Evolutionary conservation across 2,888 invertebrate species (phyloP).

Genomic region (Bibio marci): DNA sequence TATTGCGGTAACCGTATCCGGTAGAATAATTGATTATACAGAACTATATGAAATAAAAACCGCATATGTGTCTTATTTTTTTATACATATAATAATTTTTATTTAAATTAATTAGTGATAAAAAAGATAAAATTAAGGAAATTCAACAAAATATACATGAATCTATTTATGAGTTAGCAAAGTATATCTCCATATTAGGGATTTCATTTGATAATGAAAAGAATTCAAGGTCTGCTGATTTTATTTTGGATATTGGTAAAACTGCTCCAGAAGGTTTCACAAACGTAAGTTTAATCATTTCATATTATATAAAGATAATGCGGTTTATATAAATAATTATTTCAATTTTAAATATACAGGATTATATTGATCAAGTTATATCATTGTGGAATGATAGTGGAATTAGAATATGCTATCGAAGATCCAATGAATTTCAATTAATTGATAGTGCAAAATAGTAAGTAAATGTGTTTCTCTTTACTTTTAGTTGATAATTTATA

Average conservation of each 20-base stretch:
- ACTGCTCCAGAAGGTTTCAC: slow-evolving; percentile 35
- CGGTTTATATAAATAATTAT: neutral
- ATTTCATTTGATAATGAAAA: slow-evolving; percentile 32
- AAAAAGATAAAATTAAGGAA: slow-evolving; percentile 42
- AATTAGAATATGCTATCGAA: slow-evolving; percentile 46
- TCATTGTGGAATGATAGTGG: slow-evolving; percentile 53
- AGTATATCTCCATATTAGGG: slow-evolving; percentile 36
- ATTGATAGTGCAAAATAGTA: slow-evolving; percentile 72
- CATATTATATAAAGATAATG: neutral
- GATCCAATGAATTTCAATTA: slow-evolving; percentile 61
- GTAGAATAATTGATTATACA: too few relatives aligned
- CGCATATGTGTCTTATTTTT: slow-evolving; percentile 6
- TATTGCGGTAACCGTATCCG: too few relatives aligned
- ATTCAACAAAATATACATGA: slow-evolving; percentile 61
- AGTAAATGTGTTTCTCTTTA: slow-evolving; percentile 26
- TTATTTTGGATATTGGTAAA: slow-evolving; percentile 34
- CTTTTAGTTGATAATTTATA: too few relatives aligned
- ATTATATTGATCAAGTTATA: slow-evolving; percentile 52
- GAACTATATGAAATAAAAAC: too few relatives aligned
- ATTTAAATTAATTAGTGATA: slow-evolving; percentile 35
- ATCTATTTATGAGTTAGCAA: slow-evolving; percentile 48
- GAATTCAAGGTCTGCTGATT: slow-evolving; percentile 25
- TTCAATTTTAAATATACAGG: slow-evolving; percentile 28
- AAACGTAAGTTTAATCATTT: slow-evolving; percentile 31
- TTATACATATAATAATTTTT: neutral